Conservation (phyloP, 2,888 invertebrate species). For the Rhagonycha lutea region DNA sequence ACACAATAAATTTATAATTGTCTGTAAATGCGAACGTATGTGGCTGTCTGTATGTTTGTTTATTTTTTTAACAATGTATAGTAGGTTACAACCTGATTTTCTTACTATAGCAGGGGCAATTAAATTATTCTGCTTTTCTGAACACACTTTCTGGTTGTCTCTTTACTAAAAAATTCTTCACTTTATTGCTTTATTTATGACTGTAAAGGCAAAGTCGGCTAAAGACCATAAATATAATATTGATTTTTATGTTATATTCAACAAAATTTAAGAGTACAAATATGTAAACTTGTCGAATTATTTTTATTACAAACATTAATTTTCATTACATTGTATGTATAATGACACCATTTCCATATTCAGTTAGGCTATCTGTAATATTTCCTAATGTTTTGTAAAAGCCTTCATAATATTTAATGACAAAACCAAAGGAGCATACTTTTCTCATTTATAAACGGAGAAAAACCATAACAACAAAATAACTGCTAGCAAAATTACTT, state of each 20-base stretch:
- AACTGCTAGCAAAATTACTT: slow-evolving; percentile 24
- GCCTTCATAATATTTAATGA: background rate
- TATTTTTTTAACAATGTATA: background rate
- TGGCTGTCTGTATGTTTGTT: background rate
- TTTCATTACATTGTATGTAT: background rate
- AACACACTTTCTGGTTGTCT: slow-evolving; percentile 23
- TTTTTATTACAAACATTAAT: background rate
- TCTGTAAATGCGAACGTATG: background rate
- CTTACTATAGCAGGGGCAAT: slow-evolving; percentile 19
- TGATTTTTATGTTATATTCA: slow-evolving; percentile 27
- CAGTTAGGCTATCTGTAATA: background rate
- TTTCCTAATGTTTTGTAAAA: background rate
- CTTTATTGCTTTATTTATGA: slow-evolving; percentile 29
- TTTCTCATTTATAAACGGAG: slow-evolving; percentile 12
- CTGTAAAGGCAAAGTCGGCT: slow-evolving; percentile 24
- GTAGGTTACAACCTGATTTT: slow-evolving; percentile 6
- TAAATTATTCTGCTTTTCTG: slow-evolving; percentile 26
- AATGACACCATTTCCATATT: background rate
- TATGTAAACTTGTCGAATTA: slow-evolving; percentile 1
- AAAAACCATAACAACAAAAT: slow-evolving; percentile 22
- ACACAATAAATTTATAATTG: background rate
- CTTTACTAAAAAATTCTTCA: slow-evolving; percentile 18
- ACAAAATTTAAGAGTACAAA: slow-evolving; percentile 27
- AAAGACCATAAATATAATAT: slow-evolving; percentile 29
- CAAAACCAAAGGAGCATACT: background rate